Evolutionary conservation across 2,113 vertebrate genomes (phyloP), one percentile per base, ranked within the genome.

Genomic region (Chaetodon trifascialis): DNA sequence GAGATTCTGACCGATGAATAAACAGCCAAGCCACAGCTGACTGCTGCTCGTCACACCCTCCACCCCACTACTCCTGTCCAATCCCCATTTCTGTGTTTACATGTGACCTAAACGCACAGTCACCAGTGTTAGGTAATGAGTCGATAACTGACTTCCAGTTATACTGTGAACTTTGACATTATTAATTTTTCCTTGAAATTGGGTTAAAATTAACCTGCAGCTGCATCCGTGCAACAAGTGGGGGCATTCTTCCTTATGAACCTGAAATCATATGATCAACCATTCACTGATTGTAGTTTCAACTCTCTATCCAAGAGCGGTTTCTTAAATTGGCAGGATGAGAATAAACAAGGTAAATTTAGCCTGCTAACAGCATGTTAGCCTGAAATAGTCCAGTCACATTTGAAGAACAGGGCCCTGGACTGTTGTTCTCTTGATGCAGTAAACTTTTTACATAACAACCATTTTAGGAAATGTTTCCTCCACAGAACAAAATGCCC

Each of bases 21-120:
- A 90, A 81, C 59, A 87, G 25, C 67, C 55, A 67, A 59, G 80
- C 17, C 21, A 54, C 80, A 84, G 75, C 58, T 82, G 69, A 69
- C 14, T 59, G 11, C 58, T 65, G 36, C 44, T 55, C 5, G 5
- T 64, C 40, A 55, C 11, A 42, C 47, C 10, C 25, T 44, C 58
- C 34, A 17, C 64, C 59, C 21, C 21, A 10, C 42, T 44, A 60
- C 52, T 47, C 8, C 52, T 69, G 21, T 17, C 47, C 56, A 70
- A 25, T 7, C 30, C 3, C 49, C 12, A 10, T 44, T 11, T 44
- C 42, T 44, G 42, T 73, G 34, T 56, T 73, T 44, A 44, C 30
- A 69, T 23, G 14, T 56, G 62, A 51, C 47, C 38, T 30, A 44
- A 52, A n/a, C 23, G 42, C 44, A 34, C 5, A 1, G 21, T 62